These are phyloP conservation scores for Protomyctophum bolini DNA, from an alignment of 2,113 vertebrate species.

Conservation along the genomic window DNA sequence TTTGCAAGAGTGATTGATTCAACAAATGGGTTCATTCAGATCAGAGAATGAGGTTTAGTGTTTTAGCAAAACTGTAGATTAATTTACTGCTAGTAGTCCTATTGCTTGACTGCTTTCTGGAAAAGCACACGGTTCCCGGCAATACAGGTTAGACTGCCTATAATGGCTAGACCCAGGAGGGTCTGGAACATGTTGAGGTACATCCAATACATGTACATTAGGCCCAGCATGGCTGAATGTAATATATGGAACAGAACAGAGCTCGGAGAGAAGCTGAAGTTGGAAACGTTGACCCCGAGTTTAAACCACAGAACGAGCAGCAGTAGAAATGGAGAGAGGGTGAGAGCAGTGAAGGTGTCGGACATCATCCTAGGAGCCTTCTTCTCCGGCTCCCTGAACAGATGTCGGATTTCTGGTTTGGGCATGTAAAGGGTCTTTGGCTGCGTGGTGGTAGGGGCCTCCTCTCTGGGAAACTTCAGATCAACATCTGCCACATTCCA, in stretches of 20 bases:
- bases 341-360: constrained; percentile 91
- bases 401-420: constrained; percentile 97
- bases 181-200: constrained; percentile 99
- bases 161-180: constrained; percentile 94
- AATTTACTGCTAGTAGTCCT: constrained; percentile 23
- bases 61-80: no score
- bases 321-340: constrained; percentile 91
- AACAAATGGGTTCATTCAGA: no score
- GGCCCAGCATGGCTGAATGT: constrained; percentile 92
- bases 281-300: constrained; percentile 96
- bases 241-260: constrained; percentile 94
- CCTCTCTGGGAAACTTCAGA: constrained; percentile 95
- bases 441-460: constrained; percentile 86
- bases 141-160: constrained; percentile 93
- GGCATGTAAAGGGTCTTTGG: constrained; percentile 92
- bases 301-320: constrained; percentile 97
- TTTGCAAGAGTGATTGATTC: no score
- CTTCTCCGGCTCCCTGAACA: constrained; percentile 98
- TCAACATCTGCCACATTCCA: constrained; percentile 97
- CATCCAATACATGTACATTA: constrained; percentile 99
- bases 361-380: constrained; percentile 94
- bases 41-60: no score
- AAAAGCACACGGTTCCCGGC: constrained; percentile 98
- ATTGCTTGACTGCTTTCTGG: constrained; percentile 97
- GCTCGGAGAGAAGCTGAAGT: constrained; percentile 96